phyloP scores from a whole-genome alignment of 1,140 invertebrate genomes.

The Ylistrum balloti region DNA sequence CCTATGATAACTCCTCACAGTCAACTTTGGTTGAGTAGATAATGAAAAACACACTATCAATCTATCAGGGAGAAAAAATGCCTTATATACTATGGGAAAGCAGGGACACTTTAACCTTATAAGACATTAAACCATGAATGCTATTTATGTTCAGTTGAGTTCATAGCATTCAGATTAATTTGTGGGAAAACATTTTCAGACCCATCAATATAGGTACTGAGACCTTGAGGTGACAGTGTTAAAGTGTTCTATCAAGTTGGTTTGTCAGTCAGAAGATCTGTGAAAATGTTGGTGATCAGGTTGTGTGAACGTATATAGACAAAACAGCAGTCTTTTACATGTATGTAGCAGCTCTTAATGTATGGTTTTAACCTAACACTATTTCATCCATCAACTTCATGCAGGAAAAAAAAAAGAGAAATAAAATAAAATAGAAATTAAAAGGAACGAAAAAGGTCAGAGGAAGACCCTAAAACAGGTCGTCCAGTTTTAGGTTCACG shows the following conservation, averaged over 20 bases:
- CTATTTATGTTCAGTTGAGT: too few species aligned
- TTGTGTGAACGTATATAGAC: not conserved
- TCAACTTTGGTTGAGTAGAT: too few species aligned
- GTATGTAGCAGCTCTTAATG: too few species aligned
- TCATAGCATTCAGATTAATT: not conserved
- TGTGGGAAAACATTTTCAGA: not conserved
- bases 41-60: too few species aligned
- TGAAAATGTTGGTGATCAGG: not conserved
- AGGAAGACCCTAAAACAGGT: too few species aligned
- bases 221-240: not conserved
- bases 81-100: too few species aligned
- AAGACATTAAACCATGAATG: too few species aligned
- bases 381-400: not conserved
- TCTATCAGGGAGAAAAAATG: too few species aligned
- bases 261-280: not conserved
- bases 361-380: not conserved
- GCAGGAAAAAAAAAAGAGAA: not conserved
- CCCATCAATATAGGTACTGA: not conserved
- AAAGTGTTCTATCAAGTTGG: not conserved
- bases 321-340: not conserved
- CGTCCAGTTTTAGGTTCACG: not conserved
- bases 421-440: not conserved
- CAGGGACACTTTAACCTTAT: too few species aligned
- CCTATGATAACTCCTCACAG: too few species aligned
- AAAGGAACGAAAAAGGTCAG: not conserved